phyloP scores from a whole-genome alignment of 2,888 invertebrate genomes.

The Chrysolina oricalcia region DNA sequence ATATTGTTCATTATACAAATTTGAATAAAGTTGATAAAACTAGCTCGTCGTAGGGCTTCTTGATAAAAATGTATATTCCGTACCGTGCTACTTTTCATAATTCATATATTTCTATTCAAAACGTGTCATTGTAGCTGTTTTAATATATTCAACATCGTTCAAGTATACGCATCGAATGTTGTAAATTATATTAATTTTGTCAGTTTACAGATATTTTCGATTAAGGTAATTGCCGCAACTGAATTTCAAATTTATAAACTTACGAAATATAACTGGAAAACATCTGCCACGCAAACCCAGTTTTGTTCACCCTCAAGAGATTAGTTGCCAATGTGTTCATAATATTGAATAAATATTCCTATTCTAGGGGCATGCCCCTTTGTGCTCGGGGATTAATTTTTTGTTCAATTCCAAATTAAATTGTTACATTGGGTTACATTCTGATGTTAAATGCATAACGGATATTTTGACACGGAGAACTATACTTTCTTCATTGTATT shows the following conservation, averaged over 20 bases:
- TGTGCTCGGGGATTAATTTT: slow-evolving; percentile 67
- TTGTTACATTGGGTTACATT: slow-evolving; percentile 62
- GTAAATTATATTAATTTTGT: slow-evolving; percentile 39
- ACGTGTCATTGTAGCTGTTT: slow-evolving; percentile 49
- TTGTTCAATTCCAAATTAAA: slow-evolving; percentile 66
- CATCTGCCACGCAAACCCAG: slow-evolving; percentile 41
- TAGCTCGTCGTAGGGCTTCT: slow-evolving; percentile 25
- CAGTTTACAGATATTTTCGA: slow-evolving; percentile 32
- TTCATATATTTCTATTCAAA: slow-evolving; percentile 61
- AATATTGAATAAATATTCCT: slow-evolving; percentile 68
- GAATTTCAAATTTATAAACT: slow-evolving; percentile 19
- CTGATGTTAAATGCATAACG: slow-evolving; percentile 61
- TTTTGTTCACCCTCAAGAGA: slow-evolving; percentile 48
- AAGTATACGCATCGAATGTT: slow-evolving; percentile 2
- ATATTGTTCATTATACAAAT: slow-evolving; percentile 51
- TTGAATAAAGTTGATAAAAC: slow-evolving; percentile 54
- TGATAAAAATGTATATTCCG: slow-evolving; percentile 47
- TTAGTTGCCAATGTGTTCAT: slow-evolving; percentile 60
- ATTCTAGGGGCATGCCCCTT: slow-evolving; percentile 61
- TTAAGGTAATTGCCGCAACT: slow-evolving; percentile 25
- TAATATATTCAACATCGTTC: slow-evolving; percentile 52
- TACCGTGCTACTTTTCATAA: slow-evolving; percentile 61
- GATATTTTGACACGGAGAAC: slow-evolving; percentile 60
- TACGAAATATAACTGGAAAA: slow-evolving; percentile 24
- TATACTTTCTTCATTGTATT: neutral